These are phyloP conservation scores for Nannobrachium achirus DNA, from an alignment of 2,113 vertebrate species.

Conservation along the genomic window DNA sequence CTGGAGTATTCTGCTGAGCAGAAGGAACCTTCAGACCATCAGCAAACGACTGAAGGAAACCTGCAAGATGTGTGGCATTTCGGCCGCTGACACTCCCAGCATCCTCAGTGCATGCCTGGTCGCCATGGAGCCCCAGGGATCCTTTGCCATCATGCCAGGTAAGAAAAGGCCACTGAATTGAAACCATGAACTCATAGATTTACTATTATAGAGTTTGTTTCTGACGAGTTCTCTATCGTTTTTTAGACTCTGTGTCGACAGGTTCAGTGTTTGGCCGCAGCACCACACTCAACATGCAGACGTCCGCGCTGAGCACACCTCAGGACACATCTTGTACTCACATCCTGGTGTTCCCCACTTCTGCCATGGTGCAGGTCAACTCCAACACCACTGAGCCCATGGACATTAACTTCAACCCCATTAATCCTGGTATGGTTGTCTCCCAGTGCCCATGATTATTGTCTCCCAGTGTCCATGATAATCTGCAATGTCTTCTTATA, in stretches of 20 bases:
- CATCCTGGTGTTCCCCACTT: constrained; percentile 96
- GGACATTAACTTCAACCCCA: constrained; percentile 94
- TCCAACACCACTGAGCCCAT: constrained; percentile 91
- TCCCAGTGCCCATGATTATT: no score
- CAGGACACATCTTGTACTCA: constrained; percentile 98
- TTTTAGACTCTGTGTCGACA: constrained; percentile 91
- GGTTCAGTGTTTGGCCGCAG: constrained; percentile 97
- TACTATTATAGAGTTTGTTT: background rate
- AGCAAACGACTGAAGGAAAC: constrained; percentile 97
- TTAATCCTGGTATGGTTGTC: constrained; percentile 83
- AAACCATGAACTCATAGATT: no score
- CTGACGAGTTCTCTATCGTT: background rate
- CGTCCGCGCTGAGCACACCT: constrained; percentile 94
- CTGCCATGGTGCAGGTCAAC: constrained; percentile 94
- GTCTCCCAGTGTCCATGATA: no score
- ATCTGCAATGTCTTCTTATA: no score
- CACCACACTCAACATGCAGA: constrained; percentile 97
- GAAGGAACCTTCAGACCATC: constrained; percentile 93
- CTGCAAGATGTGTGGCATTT: constrained; percentile 97
- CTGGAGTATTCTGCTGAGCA: constrained; percentile 97
- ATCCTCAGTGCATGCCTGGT: constrained; percentile 98
- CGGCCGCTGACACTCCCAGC: constrained; percentile 95
- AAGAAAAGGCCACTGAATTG: constrained; percentile 76
- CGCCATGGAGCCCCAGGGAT: constrained; percentile 98
- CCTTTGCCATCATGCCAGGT: constrained; percentile 99